Conservation (phyloP, 1,140 invertebrate species). For the Rhopalosiphum maidis region DNA sequence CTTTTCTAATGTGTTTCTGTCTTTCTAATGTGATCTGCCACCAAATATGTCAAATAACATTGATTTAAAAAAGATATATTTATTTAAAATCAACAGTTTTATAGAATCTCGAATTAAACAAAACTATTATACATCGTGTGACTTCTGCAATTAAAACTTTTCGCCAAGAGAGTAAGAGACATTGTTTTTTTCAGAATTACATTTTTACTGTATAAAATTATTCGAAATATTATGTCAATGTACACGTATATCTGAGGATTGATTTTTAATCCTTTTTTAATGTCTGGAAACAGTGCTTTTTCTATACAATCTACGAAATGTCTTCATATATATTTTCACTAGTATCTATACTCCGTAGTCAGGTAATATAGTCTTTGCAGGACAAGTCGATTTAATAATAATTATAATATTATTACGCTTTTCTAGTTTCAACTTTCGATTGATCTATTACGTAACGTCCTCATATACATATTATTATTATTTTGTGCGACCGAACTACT, state of each 20-base stretch:
- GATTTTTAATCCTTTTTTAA: neutral
- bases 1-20: neutral
- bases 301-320: neutral
- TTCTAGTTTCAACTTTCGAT: neutral
- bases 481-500: neutral
- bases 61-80: neutral
- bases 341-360: neutral
- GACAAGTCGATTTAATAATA: neutral
- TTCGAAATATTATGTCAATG: neutral
- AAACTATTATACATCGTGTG: neutral
- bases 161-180: neutral
- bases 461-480: neutral
- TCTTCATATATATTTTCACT: neutral
- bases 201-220: neutral
- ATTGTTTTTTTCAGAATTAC: neutral
- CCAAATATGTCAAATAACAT: neutral
- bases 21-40: too few relatives aligned
- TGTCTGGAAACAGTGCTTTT: neutral
- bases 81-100: neutral
- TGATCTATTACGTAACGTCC: neutral
- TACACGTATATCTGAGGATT: neutral
- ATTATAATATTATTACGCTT: neutral
- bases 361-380: neutral
- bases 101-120: neutral
- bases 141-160: neutral